Evolutionary conservation across 2,113 vertebrate genomes (phyloP).

Genomic region (Empidonax traillii): DNA sequence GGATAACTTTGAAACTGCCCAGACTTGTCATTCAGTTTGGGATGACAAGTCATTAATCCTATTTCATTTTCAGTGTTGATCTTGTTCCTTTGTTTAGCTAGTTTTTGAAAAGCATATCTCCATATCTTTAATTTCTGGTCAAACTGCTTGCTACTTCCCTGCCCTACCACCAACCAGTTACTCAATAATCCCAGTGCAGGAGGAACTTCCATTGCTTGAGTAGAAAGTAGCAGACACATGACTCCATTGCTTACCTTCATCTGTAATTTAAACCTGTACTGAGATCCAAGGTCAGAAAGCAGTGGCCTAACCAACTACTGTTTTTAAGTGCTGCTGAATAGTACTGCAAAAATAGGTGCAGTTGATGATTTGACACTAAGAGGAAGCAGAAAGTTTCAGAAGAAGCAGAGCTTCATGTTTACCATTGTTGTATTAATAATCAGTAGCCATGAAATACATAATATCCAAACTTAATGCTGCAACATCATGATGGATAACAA

Average conservation of each 20-base stretch:
- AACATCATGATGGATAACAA: not conserved
- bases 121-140: not conserved
- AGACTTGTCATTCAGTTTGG: not conserved
- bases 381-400: not conserved
- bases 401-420: not conserved
- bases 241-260: not conserved
- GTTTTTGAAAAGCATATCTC: not conserved
- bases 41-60: not conserved
- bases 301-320: not conserved
- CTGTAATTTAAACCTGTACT: not conserved
- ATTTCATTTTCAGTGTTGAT: not conserved
- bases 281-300: not conserved
- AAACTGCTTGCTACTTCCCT: not conserved
- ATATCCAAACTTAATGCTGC: not conserved
- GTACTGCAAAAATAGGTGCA: not conserved
- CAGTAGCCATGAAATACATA: not conserved
- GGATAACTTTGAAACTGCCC: not conserved
- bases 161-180: not conserved
- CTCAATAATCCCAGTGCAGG: not conserved
- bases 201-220: not conserved
- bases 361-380: not conserved
- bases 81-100: not conserved
- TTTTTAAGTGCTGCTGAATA: not conserved
- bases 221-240: not conserved
- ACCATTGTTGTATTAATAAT: not conserved